phyloP scores from a whole-genome alignment of 2,113 vertebrate genomes.

The Paraplagusia blochii region DNA sequence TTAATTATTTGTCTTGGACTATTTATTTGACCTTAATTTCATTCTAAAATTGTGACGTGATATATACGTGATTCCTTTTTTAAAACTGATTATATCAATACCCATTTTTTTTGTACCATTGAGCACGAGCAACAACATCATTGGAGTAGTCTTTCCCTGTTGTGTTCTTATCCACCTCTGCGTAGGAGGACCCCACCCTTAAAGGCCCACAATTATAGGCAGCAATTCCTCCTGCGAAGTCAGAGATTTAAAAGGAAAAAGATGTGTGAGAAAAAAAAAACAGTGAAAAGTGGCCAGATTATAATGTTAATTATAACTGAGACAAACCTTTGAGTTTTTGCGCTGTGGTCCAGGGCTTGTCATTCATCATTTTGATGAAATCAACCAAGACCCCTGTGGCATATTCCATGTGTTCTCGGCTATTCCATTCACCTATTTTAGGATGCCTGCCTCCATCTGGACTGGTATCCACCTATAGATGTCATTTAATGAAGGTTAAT shows the following conservation, averaged over 20 bases:
- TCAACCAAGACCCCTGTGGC: conserved; percentile 15
- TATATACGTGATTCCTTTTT: background rate
- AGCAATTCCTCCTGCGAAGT: conserved; percentile 38
- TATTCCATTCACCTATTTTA: conserved; percentile 9
- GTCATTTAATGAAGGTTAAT: no score
- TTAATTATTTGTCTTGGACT: no score
- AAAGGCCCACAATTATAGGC: conserved; percentile 49
- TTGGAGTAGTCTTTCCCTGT: conserved; percentile 48
- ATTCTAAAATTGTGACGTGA: no score
- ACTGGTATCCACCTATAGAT: conserved; percentile 40
- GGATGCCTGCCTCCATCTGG: conserved; percentile 15
- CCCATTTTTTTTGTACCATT: conserved; percentile 39
- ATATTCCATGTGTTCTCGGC: conserved; percentile 35
- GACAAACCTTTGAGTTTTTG: conserved; percentile 59
- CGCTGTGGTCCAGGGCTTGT: conserved; percentile 1
- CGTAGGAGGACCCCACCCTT: conserved; percentile 4
- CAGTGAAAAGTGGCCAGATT: background rate
- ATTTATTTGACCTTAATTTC: no score
- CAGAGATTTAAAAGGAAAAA: background rate
- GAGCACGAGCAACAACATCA: conserved; percentile 57
- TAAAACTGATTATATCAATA: conserved; percentile 1
- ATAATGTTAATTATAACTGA: background rate
- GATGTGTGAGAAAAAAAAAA: background rate
- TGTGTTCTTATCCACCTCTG: background rate
- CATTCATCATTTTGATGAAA: conserved; percentile 6